Conservation (phyloP, 2,888 invertebrate genomes). For the Eupithecia subfuscata region DNA sequence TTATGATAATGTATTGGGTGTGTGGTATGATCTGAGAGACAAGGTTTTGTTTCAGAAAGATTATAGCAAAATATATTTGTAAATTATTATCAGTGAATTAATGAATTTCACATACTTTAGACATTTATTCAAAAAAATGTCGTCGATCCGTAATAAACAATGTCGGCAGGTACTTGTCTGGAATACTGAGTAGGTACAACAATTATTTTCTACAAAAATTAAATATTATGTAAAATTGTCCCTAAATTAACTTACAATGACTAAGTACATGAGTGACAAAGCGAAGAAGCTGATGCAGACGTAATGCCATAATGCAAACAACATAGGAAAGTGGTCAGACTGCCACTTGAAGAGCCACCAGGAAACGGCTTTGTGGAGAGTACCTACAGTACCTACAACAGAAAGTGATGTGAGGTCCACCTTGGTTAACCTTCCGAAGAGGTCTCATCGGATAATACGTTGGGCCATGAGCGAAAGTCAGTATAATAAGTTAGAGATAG, state of each 20-base stretch:
- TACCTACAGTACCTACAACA: slow-evolving; percentile 20
- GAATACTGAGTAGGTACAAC: too few relatives aligned
- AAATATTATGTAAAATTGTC: background rate
- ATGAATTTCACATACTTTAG: background rate
- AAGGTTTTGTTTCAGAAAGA: too few relatives aligned
- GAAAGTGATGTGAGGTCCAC: slow-evolving; percentile 34
- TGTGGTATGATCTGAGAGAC: background rate
- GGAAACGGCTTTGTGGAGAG: slow-evolving; percentile 33
- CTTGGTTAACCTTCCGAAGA: slow-evolving; percentile 28
- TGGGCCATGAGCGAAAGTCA: slow-evolving; percentile 30
- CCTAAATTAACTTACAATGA: background rate
- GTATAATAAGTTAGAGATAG: slow-evolving; percentile 8
- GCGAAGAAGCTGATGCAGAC: slow-evolving; percentile 5
- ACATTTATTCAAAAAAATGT: background rate
- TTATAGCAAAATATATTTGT: too few relatives aligned
- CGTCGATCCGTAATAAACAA: background rate
- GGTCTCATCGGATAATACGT: slow-evolving; percentile 30
- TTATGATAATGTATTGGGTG: background rate
- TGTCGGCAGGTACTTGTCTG: background rate
- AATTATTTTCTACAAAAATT: too few relatives aligned
- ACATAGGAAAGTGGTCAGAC: slow-evolving; percentile 52
- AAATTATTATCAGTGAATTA: too few relatives aligned
- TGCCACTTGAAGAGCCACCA: slow-evolving; percentile 37
- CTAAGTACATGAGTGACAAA: background rate
- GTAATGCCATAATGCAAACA: slow-evolving; percentile 17